phyloP scores from a whole-genome alignment of 2,113 vertebrate species.

The Saimiri boliviensis region DNA sequence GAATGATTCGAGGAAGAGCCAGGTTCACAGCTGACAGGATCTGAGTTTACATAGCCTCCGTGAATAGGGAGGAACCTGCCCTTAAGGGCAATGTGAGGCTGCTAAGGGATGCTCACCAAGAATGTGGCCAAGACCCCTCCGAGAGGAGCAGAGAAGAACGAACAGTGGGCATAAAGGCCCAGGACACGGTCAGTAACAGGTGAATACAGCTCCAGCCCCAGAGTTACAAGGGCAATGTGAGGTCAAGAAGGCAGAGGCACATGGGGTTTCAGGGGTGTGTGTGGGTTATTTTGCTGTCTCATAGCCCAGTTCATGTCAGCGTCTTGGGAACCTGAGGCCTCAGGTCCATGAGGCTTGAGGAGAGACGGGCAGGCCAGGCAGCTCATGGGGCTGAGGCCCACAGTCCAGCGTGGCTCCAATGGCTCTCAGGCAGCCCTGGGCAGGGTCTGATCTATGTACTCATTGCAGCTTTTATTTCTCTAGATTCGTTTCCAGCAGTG shows the following conservation, averaged over 20 bases:
- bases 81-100: not conserved
- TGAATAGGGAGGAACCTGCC: not conserved
- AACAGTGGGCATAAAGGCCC: not conserved
- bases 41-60: not conserved
- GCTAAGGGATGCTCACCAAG: not conserved
- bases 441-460: too few species aligned
- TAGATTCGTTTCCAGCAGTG: not conserved
- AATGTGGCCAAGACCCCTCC: not conserved
- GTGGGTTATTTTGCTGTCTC: not conserved
- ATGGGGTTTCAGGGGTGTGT: fast-evolving
- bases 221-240: too few species aligned
- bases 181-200: not conserved
- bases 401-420: not conserved
- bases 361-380: not conserved
- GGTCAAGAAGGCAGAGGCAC: not conserved
- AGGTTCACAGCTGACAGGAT: not conserved
- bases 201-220: not conserved
- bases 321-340: not conserved
- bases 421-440: not conserved
- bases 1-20: not conserved
- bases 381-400: not conserved
- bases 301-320: fast-evolving
- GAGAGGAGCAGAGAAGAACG: not conserved
- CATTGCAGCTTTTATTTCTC: not conserved
- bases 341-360: not conserved